phyloP scores from a whole-genome alignment of 2,113 vertebrate species.

The Egretta garzetta region DNA sequence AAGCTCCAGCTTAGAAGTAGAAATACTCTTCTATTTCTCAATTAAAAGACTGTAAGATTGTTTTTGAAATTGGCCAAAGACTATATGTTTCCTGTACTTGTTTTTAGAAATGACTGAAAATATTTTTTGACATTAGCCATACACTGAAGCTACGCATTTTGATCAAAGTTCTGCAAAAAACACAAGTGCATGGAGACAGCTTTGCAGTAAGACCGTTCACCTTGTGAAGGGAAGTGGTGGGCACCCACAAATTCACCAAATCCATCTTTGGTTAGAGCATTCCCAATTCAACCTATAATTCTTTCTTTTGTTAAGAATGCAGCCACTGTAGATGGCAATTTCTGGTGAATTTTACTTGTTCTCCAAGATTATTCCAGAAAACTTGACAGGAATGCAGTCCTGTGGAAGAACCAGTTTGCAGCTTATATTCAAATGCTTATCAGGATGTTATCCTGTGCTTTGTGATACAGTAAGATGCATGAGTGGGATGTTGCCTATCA shows the following conservation, averaged over 20 bases:
- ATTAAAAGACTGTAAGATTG: background rate
- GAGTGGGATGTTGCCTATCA: background rate
- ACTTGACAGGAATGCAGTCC: background rate
- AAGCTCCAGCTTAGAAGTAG: background rate
- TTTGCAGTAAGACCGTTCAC: background rate
- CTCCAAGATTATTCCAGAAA: background rate
- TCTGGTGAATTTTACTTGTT: background rate
- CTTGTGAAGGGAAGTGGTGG: background rate
- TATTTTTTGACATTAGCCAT: background rate
- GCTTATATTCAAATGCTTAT: background rate
- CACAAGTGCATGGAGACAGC: background rate
- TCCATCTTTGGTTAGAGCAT: background rate
- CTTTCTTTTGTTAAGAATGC: background rate
- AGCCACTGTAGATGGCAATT: background rate
- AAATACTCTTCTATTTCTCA: background rate
- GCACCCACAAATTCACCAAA: background rate
- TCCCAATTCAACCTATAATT: background rate
- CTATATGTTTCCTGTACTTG: background rate
- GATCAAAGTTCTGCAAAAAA: background rate
- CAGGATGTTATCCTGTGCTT: background rate
- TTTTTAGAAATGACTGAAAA: background rate
- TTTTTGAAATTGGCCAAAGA: background rate
- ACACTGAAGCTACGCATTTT: background rate
- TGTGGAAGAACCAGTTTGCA: background rate
- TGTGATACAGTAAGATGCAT: background rate